Percentiles rank a stretch among this genome's conserved stretches.
phyloP scores from a whole-genome alignment of 2,797 vertebrate genomes.

The Argya squamiceps region DNA sequence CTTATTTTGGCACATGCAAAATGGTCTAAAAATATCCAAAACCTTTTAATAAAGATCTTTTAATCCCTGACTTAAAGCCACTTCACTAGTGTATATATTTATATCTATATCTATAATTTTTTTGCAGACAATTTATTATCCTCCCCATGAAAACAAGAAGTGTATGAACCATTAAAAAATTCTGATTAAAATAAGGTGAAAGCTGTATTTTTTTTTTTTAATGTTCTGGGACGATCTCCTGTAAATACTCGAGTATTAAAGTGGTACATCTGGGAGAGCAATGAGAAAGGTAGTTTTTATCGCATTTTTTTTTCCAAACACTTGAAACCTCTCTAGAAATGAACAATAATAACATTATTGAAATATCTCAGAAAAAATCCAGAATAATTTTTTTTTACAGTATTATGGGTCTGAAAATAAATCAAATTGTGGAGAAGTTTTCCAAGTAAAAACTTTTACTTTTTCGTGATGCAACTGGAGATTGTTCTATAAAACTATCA shows the following conservation, averaged over 20 bases:
- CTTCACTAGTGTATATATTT: background rate
- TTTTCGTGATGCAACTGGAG: background rate
- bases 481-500: fast-evolving
- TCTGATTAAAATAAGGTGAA: background rate
- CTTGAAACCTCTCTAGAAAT: background rate
- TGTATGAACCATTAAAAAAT: background rate
- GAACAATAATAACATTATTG: background rate
- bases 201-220: background rate
- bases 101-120: background rate
- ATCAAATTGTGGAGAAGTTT: background rate
- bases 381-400: background rate
- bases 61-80: background rate
- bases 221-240: background rate
- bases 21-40: background rate
- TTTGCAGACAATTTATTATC: background rate
- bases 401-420: background rate
- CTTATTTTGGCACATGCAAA: background rate
- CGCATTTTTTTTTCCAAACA: background rate
- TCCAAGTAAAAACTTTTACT: background rate
- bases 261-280: fast-evolving
- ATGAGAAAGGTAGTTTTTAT: background rate
- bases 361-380: background rate
- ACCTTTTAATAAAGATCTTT: background rate
- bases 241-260: fast-evolving
- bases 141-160: background rate